Evolutionary conservation across 2,888 invertebrate species (phyloP).

Genomic region (Ceriagrion tenellum): DNA sequence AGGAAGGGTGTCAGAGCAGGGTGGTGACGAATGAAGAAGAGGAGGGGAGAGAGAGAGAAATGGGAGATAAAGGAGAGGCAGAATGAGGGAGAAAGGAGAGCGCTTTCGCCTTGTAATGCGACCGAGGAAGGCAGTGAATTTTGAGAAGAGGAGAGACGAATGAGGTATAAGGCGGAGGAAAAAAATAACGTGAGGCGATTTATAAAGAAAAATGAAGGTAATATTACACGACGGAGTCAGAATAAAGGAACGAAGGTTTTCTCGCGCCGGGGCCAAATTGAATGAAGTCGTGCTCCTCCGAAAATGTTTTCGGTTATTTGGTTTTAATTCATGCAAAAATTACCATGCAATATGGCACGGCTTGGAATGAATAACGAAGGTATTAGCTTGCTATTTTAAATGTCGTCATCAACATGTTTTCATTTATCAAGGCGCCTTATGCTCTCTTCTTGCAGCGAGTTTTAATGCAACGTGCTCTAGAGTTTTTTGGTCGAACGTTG

Average conservation of each 20-base stretch:
- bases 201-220: slow-evolving; percentile 42
- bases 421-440: background rate
- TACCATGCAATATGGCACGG: background rate
- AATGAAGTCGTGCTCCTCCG: background rate
- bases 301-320: slow-evolving; percentile 15
- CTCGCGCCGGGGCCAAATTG: slow-evolving; percentile 19
- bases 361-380: background rate
- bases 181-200: slow-evolving; percentile 28
- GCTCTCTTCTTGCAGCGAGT: background rate
- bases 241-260: background rate
- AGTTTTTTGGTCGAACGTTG: background rate
- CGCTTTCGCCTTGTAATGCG: slow-evolving; percentile 4
- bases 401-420: slow-evolving; percentile 1
- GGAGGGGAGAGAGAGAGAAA: slow-evolving; percentile 16
- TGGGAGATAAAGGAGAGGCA: background rate
- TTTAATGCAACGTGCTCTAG: background rate
- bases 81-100: background rate
- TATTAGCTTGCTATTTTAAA: background rate
- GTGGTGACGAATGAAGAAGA: background rate
- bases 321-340: slow-evolving; percentile 7
- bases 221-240: slow-evolving; percentile 36
- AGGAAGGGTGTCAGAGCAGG: background rate
- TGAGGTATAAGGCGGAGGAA: slow-evolving; percentile 17
- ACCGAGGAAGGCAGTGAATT: slow-evolving; percentile 33
- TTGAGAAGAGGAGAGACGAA: slow-evolving; percentile 12